Conservation (phyloP, 1,140 invertebrate species). For the Sitobion miscanthi region DNA sequence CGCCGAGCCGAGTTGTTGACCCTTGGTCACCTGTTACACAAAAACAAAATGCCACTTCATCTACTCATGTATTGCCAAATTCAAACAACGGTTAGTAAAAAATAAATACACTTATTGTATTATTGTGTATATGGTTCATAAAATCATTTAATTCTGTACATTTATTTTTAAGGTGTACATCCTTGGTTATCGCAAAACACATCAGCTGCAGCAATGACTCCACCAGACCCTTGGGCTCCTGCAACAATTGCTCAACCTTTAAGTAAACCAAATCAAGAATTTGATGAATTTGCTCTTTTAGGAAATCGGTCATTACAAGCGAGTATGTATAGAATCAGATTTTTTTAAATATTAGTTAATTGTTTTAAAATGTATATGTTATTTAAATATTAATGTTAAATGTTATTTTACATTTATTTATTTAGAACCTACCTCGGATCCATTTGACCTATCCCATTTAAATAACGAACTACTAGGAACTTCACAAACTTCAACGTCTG, state of each 20-base stretch:
- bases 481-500: constrained; percentile 61
- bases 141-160: not conserved
- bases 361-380: constrained; percentile 62
- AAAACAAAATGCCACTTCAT: constrained; percentile 43
- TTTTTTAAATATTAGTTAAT: not conserved
- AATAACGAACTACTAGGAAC: constrained; percentile 65
- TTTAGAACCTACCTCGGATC: constrained; percentile 64
- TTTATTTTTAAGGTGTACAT: constrained; percentile 18
- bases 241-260: constrained; percentile 56
- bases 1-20: constrained; percentile 59
- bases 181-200: constrained; percentile 50
- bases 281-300: constrained; percentile 53
- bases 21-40: constrained; percentile 62
- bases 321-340: not conserved
- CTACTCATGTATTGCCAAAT: constrained; percentile 9
- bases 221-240: constrained; percentile 62
- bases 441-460: constrained; percentile 74
- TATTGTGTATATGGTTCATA: not conserved
- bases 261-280: constrained; percentile 44
- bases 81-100: constrained; percentile 12
- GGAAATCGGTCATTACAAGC: constrained; percentile 51
- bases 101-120: not conserved
- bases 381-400: constrained; percentile 47
- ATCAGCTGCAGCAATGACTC: constrained; percentile 54
- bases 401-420: not conserved